Evolutionary conservation across 2,113 vertebrate species (phyloP), one percentile per base, ranked within the genome.

Genomic region (Phaethornis superciliosus): DNA sequence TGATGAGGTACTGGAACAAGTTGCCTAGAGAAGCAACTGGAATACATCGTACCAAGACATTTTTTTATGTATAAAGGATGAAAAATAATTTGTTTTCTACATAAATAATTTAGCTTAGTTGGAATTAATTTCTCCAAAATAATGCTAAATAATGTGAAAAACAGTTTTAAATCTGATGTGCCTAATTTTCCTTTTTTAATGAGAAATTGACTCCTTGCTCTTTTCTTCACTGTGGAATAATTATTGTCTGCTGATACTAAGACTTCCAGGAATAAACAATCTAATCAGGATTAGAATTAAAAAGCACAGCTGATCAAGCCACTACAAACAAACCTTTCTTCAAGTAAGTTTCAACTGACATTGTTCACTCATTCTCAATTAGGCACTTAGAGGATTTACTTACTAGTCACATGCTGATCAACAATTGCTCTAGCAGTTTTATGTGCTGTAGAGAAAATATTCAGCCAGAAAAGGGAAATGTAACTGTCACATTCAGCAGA

Each of bases 201-300:
- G 59, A 96, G 87, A 77, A 95, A 82, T 55, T 95, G 91, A 96
- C 86, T 88, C 56, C 19, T 89, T 94, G 91, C 46, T 76, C 93
- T 97, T n/a, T 88, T 52, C 65, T 94, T 89, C 55, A 80, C 88
- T 84, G 89, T 67, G 81, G 81, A 82, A 88, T 96, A 96, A 97
- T 97, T 94, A 69, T 69, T 92, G 70, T 94, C 89, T 94, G 79
- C 82, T 94, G 54, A 93, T 96, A 85, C 83, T 92, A 96, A 94
- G 70, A 94, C 71, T 92, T 95, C 60, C 76, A 92, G 88, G 93
- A 96, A 96, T 89, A 96, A 96, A 95, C 75, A 47, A 65, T 95
- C 89, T 84, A 62, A 69, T 93, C 59, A 77, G 78, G 83, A 90
- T 78, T 84, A 92, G 75, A 96, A 96, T 94, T 95, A 96, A 88